Base-by-base conservation (phyloP, 92 coral and sea anemone species). In the Micromussa lordhowensis region DNA sequence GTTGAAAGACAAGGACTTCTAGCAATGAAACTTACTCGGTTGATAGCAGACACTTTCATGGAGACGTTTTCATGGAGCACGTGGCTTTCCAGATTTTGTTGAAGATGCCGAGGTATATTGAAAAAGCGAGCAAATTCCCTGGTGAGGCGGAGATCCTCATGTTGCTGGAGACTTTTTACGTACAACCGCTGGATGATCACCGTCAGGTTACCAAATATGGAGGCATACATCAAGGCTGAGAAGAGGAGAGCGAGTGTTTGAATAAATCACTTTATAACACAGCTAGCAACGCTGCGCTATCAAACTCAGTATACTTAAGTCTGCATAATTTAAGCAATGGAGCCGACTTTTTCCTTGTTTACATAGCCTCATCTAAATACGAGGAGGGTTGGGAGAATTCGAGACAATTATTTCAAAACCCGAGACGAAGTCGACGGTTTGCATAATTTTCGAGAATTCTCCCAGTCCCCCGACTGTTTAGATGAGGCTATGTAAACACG, bases 131-230 rank as follows among this genome's bases (percentile, higher is more conserved):
- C 93, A 68, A 95, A 95, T 36, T 95, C 96, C 84, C 94, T 87
- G 19, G 91, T 86, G 75, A 82, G 78, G 28, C 89, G 80, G 49
- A 95, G 85, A 84, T 93, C 88, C 49, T 92, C 86, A n/a, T 92
- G 94, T 68, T 95, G 94, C 48, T 86, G 89, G 15, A 95, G 57
- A 29, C 91, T 93, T 78, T 84, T 91, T 53, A 95, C 77, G 86
- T 93, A 95, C 7, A 95, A 92, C 75, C 98, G 86, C 82, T 95
- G 98, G 79, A 95, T 93, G 55, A 95, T 93, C 55, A 95, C 98
- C 57, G 98, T 93, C 88, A 95, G 87, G 83, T 95, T 95, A 48
- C 98, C 98, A 87, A 95, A 95, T 80, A 95, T 93, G 57, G 96
- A 91, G 14, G 98, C 98, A 69, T 91, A 95, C 95, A 95, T 95